Percentiles rank a stretch among this genome's conserved stretches.
These are phyloP conservation scores for Eucera pruinosa DNA, from an alignment of 2,888 invertebrate species.

Conservation along the genomic window DNA sequence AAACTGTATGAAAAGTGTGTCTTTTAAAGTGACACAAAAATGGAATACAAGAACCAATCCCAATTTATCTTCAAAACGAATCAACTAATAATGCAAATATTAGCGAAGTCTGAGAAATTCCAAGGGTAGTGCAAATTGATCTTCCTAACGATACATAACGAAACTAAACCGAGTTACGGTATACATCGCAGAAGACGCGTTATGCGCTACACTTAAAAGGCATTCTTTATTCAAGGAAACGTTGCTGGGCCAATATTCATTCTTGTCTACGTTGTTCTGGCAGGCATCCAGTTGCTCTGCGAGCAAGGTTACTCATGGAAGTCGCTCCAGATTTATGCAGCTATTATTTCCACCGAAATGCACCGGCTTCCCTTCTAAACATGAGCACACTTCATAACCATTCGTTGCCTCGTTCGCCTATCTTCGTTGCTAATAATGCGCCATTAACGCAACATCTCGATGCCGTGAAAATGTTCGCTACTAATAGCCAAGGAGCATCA, in stretches of 20 bases:
- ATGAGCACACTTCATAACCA: conserved; percentile 59
- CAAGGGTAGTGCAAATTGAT: neutral
- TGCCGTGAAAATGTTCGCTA: neutral
- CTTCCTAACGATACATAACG: too few relatives aligned
- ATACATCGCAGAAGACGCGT: conserved; percentile 5
- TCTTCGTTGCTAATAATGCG: conserved; percentile 44
- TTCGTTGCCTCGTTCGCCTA: conserved; percentile 40
- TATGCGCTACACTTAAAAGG: conserved; percentile 43
- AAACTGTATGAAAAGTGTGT: too few relatives aligned
- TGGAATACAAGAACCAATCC: too few relatives aligned
- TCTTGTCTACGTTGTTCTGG: conserved; percentile 72
- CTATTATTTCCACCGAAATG: conserved; percentile 72
- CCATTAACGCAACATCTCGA: conserved; percentile 46
- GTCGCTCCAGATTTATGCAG: conserved; percentile 74
- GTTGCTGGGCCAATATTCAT: conserved; percentile 54
- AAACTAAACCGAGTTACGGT: neutral
- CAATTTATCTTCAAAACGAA: too few relatives aligned
- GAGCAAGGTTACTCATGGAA: conserved; percentile 66
- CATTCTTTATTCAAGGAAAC: conserved; percentile 62
- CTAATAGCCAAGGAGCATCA: neutral
- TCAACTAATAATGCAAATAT: neutral
- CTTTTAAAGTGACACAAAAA: too few relatives aligned
- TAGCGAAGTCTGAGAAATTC: neutral
- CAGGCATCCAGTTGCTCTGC: conserved; percentile 72
- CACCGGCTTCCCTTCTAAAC: conserved; percentile 46